Percentiles rank a stretch among this genome's conserved stretches.
These are phyloP conservation scores for Odontocerum albicorne DNA, from an alignment of 2,888 invertebrate species.

Conservation along the genomic window DNA sequence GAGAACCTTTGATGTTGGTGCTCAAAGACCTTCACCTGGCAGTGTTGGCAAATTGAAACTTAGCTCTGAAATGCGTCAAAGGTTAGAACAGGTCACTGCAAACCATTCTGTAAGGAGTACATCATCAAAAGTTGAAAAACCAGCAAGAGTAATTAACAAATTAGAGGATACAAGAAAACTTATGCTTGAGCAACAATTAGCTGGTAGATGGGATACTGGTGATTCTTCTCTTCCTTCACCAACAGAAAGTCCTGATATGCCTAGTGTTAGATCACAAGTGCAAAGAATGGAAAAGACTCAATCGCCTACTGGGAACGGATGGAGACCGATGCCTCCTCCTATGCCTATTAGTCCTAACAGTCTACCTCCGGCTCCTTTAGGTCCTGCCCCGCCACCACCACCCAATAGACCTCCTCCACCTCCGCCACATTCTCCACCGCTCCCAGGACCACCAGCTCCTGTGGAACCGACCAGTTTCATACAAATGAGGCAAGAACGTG, in stretches of 20 bases:
- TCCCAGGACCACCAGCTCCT: slow-evolving; percentile 67
- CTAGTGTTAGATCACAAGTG: slow-evolving; percentile 55
- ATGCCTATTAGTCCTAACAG: slow-evolving; percentile 60
- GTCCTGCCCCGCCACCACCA: slow-evolving; percentile 66
- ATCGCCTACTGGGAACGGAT: slow-evolving; percentile 41
- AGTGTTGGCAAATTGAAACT: slow-evolving; percentile 89
- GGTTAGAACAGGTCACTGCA: slow-evolving; percentile 85
- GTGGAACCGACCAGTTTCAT: slow-evolving; percentile 64
- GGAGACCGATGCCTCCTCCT: slow-evolving; percentile 60
- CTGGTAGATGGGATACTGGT: slow-evolving; percentile 64
- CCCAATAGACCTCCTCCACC: slow-evolving; percentile 60
- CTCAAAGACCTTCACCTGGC: slow-evolving; percentile 79
- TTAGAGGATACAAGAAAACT: slow-evolving; percentile 83
- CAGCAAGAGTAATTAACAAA: slow-evolving; percentile 73
- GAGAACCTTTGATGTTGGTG: slow-evolving; percentile 78
- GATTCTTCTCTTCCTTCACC: slow-evolving; percentile 41
- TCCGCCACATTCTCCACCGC: slow-evolving; percentile 58
- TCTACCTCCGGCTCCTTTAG: slow-evolving; percentile 61
- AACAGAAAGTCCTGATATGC: slow-evolving; percentile 38
- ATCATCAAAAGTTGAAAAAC: slow-evolving; percentile 69
- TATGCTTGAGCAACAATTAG: slow-evolving; percentile 83
- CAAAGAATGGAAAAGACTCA: slow-evolving; percentile 61
- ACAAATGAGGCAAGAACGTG: slow-evolving; percentile 68
- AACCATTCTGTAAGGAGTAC: slow-evolving; percentile 79
- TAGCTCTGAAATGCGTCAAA: slow-evolving; percentile 89